A percentile compares a stretch with the other conserved stretches of the same genome.
Conservation (phyloP, 2,888 invertebrate genomes). For the Acleris sparsana region DNA sequence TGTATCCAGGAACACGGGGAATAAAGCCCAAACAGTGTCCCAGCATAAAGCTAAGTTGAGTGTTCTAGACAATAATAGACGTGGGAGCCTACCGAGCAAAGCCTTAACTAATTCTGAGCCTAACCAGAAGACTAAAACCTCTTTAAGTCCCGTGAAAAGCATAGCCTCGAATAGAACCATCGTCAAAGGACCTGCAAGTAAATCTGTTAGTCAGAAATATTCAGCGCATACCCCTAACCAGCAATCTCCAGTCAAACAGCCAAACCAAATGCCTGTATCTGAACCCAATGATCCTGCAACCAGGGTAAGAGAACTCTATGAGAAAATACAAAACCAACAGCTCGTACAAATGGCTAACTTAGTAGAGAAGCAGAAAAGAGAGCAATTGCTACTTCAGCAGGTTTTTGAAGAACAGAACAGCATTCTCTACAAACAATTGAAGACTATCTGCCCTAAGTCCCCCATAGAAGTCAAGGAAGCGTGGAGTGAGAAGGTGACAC, state of each 20-base stretch:
- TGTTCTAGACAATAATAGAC: conserved; percentile 47
- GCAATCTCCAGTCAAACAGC: conserved; percentile 25
- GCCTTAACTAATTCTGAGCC: conserved; percentile 55
- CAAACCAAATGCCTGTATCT: conserved; percentile 43
- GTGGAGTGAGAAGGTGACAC: conserved; percentile 61
- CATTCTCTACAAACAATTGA: conserved; percentile 78
- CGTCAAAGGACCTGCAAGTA: conserved; percentile 46
- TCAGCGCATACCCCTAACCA: neutral
- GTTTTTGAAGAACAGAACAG: conserved; percentile 87
- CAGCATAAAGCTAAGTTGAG: conserved; percentile 51
- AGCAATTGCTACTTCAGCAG: conserved; percentile 85
- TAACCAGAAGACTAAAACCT: conserved; percentile 48
- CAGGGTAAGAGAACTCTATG: conserved; percentile 70
- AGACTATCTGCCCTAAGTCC: conserved; percentile 71
- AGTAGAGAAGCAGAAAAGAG: conserved; percentile 85
- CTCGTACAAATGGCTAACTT: conserved; percentile 85
- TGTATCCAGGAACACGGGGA: conserved; percentile 40
- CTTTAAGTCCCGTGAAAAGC: conserved; percentile 51
- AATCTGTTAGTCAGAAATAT: conserved; percentile 29
- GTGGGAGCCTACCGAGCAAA: conserved; percentile 47
- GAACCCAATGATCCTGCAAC: conserved; percentile 67
- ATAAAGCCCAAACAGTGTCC: conserved; percentile 44
- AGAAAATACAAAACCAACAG: conserved; percentile 85
- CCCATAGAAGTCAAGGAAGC: conserved; percentile 66
- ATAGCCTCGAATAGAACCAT: conserved; percentile 43